Conservation (phyloP, 1,140 invertebrate genomes). For the Drosophila elegans region DNA sequence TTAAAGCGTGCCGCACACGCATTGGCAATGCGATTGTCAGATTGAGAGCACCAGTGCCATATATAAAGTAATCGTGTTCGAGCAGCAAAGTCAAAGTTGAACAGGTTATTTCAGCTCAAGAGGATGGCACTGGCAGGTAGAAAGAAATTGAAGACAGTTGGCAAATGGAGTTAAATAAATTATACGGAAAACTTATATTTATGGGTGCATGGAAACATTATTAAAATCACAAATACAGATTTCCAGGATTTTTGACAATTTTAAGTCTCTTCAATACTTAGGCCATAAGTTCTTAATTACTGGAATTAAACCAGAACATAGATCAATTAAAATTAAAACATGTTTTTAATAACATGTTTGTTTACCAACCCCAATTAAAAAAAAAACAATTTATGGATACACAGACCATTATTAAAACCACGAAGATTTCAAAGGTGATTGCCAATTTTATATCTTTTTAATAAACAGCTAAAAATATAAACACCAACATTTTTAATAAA, state of each 20-base stretch:
- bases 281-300: not conserved
- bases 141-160: not conserved
- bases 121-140: conserved; percentile 4
- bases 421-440: no score
- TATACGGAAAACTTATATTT: not conserved
- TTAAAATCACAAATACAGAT: not conserved
- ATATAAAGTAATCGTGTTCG: conserved; percentile 48
- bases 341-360: no score
- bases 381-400: not conserved
- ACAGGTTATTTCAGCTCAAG: conserved; percentile 12
- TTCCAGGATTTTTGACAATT: no score
- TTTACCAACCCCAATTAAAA: no score
- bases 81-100: conserved; percentile 29
- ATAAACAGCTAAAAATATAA: no score
- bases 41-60: conserved; percentile 33
- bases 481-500: not conserved
- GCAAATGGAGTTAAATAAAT: conserved; percentile 15
- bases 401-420: not conserved
- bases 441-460: no score
- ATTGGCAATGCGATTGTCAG: conserved; percentile 67
- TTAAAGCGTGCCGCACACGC: conserved; percentile 69
- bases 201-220: not conserved
- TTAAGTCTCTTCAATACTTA: not conserved
- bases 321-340: no score
- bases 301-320: no score